Evolutionary conservation across 2,797 vertebrate genomes (phyloP).

Genomic region (Mareca penelope): DNA sequence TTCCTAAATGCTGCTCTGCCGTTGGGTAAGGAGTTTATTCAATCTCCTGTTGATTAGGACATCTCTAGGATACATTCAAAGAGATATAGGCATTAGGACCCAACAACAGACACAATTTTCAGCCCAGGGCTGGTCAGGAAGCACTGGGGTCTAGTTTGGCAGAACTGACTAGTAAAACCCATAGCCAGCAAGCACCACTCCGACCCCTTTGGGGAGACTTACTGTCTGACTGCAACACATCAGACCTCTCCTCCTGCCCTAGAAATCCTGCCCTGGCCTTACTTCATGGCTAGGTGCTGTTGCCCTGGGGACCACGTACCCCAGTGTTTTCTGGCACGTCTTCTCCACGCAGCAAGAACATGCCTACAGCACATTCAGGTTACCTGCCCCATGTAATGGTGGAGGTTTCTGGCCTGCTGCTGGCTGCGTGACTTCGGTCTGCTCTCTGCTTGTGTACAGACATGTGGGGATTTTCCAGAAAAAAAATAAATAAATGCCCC

Average conservation of each 20-base stretch:
- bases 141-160: neutral
- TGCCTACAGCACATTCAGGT: neutral
- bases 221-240: neutral
- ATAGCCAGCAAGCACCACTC: neutral
- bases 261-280: neutral
- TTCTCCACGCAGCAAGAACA: neutral
- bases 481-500: neutral
- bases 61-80: neutral
- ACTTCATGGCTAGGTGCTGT: neutral
- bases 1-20: neutral
- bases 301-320: neutral
- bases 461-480: neutral
- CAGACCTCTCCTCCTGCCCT: neutral
- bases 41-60: neutral
- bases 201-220: neutral
- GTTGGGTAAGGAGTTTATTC: neutral
- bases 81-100: neutral
- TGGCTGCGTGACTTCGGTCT: neutral
- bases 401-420: neutral
- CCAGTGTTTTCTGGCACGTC: neutral
- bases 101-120: neutral
- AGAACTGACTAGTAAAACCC: neutral
- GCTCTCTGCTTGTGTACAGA: neutral
- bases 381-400: rapidly evolving
- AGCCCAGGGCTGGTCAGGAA: neutral